Base-by-base conservation (phyloP, 2,113 vertebrate species). In the Myxocyprinus asiaticus region DNA sequence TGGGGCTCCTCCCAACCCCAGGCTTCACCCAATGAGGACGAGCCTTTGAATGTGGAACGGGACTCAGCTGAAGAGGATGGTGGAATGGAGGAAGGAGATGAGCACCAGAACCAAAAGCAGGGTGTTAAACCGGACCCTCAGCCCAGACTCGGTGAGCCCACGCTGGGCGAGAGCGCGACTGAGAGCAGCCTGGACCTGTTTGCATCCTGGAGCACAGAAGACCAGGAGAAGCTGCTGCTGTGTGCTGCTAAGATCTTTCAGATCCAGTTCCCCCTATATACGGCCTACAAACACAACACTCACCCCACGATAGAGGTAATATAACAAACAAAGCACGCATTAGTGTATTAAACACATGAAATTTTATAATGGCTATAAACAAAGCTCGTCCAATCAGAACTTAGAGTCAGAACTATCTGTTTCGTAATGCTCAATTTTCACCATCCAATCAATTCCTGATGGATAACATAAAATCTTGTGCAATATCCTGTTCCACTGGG, bases 201-300 rank as follows among this genome's bases (percentile, higher is more conserved):
- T 86, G 89, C 87, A 80, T 93, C 94, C 71, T 99, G 98, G 98
- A 99, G 87, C 91, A 96, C 95, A n/a, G 98, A 99, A 83, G 98
- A 99, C 87, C 94, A 96, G 78, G 98, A 98, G 89, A 99, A 98
- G 87, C 94, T 99, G 79, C 93, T 99, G 91, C 91, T 99, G 61
- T 98, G 97, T 85, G 95, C 98, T 77, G 97, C 97, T 90, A 99
- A 99, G 93, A 99, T 99, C 86, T 99, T 99, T 88, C 98, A 99
- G 90, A 99, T 99, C 89, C 97, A 99, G 89, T 99, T 99, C 89
- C 98, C 98, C 42, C 94, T 99, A 56, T 99, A 99, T 91, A 99
- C 97, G 6, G 98, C 97, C 89, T 99, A 99, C 87, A 99, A 99
- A 91, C 97, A 99, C 95, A 99, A 99, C 88, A 98, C 97, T 53